Conservation (phyloP, 2,113 vertebrate genomes). For the Climacteris rufus region DNA sequence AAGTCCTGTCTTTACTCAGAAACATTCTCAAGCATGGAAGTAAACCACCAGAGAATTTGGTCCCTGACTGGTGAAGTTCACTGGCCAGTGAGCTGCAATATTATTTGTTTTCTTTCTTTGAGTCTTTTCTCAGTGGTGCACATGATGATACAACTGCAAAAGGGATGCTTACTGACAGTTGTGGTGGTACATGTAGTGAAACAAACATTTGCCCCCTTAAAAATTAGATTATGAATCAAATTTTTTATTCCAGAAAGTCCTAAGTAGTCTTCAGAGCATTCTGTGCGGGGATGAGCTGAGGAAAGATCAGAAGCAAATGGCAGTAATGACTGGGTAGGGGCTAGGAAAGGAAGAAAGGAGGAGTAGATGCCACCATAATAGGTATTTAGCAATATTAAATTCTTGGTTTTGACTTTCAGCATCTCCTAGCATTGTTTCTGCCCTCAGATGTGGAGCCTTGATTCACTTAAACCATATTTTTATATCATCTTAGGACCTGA, state of each 20-base stretch:
- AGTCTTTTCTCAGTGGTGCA: neutral
- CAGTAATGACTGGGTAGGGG: neutral
- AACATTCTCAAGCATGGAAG: neutral
- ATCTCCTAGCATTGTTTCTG: neutral
- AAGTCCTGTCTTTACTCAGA: neutral
- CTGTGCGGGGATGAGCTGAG: neutral
- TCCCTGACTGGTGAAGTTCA: neutral
- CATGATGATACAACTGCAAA: fast-evolving
- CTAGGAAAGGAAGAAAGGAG: neutral
- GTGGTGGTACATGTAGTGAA: neutral
- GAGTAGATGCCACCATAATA: neutral
- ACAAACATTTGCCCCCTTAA: neutral
- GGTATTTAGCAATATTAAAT: neutral
- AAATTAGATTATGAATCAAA: neutral
- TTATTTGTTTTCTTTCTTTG: neutral
- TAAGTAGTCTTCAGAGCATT: neutral
- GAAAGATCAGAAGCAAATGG: neutral
- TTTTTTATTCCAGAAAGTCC: neutral
- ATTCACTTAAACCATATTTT: neutral
- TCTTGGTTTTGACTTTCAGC: neutral
- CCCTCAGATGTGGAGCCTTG: neutral
- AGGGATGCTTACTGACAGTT: neutral
- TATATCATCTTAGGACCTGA: neutral
- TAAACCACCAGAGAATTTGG: neutral
- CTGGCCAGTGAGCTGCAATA: neutral